Evolutionary conservation across 2,113 vertebrate genomes (phyloP).

Genomic region (Macrotus californicus): DNA sequence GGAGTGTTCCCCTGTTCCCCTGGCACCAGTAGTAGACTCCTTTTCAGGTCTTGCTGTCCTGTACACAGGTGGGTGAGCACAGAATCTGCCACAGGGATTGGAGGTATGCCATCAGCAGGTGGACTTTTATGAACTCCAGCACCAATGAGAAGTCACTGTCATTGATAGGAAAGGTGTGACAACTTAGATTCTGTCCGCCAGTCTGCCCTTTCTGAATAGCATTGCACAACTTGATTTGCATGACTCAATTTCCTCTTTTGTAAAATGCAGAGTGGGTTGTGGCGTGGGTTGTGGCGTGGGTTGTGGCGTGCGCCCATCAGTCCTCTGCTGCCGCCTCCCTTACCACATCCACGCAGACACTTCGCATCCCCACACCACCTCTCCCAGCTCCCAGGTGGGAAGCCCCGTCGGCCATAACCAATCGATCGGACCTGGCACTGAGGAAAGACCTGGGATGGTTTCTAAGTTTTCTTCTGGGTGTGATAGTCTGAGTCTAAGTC

Average conservation of each 20-base stretch:
- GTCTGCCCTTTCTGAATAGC: not conserved
- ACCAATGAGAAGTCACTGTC: not conserved
- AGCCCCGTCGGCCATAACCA: not conserved
- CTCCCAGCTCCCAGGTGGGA: not conserved
- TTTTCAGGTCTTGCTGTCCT: not conserved
- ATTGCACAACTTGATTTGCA: not conserved
- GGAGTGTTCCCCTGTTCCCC: not conserved
- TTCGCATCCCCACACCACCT: not conserved
- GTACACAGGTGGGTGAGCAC: not conserved
- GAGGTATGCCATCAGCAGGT: not conserved
- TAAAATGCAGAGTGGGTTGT: not conserved
- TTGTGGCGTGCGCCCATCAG: no score
- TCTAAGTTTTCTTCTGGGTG: not conserved
- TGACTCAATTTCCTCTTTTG: not conserved
- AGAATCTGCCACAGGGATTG: not conserved
- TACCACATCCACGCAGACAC: not conserved
- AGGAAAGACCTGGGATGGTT: not conserved
- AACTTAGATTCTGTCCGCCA: not conserved
- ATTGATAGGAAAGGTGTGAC: not conserved
- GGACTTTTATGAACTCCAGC: not conserved
- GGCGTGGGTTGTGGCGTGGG: not conserved
- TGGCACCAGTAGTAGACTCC: not conserved
- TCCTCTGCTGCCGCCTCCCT: not conserved
- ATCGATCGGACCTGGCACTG: not conserved
- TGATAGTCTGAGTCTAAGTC: not conserved